Base-by-base conservation (phyloP, 2,888 invertebrate species). In the Cheilosia urbana region DNA sequence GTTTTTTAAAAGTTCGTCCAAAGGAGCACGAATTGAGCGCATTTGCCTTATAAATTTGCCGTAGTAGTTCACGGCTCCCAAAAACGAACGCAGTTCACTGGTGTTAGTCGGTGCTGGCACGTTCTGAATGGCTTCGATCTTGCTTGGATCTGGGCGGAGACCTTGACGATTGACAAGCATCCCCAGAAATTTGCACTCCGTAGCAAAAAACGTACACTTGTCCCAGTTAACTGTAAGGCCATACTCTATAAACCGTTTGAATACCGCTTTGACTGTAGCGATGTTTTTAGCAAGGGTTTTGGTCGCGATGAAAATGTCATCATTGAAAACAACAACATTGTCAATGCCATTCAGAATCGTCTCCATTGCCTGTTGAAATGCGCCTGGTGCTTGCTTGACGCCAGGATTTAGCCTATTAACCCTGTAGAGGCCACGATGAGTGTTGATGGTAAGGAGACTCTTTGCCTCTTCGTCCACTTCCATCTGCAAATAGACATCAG, bases 311-410 rank as follows among this genome's bases (percentile, higher is more conserved):
- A 73, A 55, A 37, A 80, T 42, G 19, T 82, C 58, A 37, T 82
- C 63, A 2, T 65, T 17, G 34, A 60, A 81, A 17, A 68, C 34
- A 30, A 53, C 17, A 30, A 45, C 60, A 15, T 57, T 37, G 1
- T 63, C 21, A 19, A 72, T 24, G 15, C 57, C 80, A 4, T 51
- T 37, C 5, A 72, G 19, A 75, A 81, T 62, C 15, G 69, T 15
- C 30, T 65, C 69, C 49, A 79, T 65, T 13, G 65, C 65, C 63
- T 81, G 66, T 34, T 69, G 69, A 63, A 87, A 72, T 19, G 19
- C 75, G 4, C 66, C 45, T 34, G 76, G 72, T 15, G 83, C 65
- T 42, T 77, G 58, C 47, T 60, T 40, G 40, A 40, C 40, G 11
- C 40, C 40, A 40, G 40, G 40, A 40, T 3, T 30, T 30, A 30